Conservation (phyloP, 2,888 invertebrate species). For the Seira sanloemensis region DNA sequence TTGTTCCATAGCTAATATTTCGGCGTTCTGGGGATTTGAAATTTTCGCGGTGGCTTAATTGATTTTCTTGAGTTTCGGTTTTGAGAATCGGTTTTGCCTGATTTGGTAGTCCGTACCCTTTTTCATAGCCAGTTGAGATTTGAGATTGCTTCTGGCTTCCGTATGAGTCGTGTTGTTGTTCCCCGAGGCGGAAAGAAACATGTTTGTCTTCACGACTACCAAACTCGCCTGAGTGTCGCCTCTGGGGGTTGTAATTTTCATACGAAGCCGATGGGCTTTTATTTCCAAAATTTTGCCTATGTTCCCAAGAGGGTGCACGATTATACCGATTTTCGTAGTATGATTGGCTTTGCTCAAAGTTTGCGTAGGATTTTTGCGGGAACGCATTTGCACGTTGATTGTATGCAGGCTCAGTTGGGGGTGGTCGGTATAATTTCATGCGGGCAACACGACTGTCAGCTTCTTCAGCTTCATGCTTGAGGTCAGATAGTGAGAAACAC, state of each 20-base stretch:
- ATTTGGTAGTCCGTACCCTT: neutral
- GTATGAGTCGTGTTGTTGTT: no score
- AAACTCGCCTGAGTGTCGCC: neutral
- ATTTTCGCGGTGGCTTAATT: neutral
- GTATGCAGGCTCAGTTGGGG: neutral
- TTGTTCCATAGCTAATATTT: neutral
- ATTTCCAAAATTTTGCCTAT: neutral
- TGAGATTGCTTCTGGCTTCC: neutral
- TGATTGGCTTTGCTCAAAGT: neutral
- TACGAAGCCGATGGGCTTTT: neutral
- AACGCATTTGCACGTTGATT: neutral
- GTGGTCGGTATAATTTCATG: neutral
- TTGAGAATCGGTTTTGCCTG: slow-evolving; percentile 2
- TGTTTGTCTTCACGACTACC: neutral
- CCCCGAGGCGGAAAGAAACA: neutral
- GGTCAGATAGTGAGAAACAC: no score
- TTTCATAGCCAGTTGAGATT: neutral
- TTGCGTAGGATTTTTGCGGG: neutral
- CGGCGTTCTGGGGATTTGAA: neutral
- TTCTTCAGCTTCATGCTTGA: neutral
- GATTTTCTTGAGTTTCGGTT: neutral
- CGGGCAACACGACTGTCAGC: neutral
- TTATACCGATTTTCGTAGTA: neutral
- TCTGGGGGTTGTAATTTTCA: neutral
- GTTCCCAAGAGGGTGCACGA: neutral